Evolutionary conservation across 2,888 invertebrate species (phyloP), one percentile per base, ranked within the genome.

Genomic region (Drosophila rellima): DNA sequence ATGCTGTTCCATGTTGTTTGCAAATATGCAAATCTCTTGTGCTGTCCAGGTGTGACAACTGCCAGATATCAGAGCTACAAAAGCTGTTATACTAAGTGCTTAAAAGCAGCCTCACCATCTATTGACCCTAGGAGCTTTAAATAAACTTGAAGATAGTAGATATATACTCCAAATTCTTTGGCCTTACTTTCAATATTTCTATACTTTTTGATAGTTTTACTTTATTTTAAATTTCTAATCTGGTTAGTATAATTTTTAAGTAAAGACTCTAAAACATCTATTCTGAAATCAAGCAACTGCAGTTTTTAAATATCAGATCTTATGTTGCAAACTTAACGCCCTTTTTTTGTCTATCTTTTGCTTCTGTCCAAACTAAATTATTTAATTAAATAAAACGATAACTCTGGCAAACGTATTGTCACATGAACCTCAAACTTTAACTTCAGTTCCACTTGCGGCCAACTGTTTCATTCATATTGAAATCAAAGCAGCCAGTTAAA

Each of bases 11-110:
- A 78, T 69, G 65, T 73, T 62, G 64, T 63, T 60, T 42, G 47
- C 44, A 54, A 78, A 68, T 74, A 77, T 77, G 77, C 67, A 67
- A 69, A 79, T 77, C 59, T 63, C 13, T 63, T 48, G 29, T 11
- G 57, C 44, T 50, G 75, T 64, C 64, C 78, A 74, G 76, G 75
- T 78, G 78, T 69, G 74, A 78, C 79, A 78, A 74, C 56, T 62
- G 64, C 35, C 44, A 60, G 48, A 23, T 56, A 20, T 39, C 45
- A 35, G 18, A 13, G 44, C 44, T 57, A 20, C 20, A 55, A 44
- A 31, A 40, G 31, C 50, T 20, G 37, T 40, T 50, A 29, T 17
- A 50, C 50, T 50, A 52, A 61, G 52, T 61, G 60, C 52, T 23
- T 3, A 11, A 23, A 40, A 59, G 11, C 20, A 33, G 51, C n/a